Base-by-base conservation (phyloP, 1,140 invertebrate genomes). In the Drosophila pectinifera region DNA sequence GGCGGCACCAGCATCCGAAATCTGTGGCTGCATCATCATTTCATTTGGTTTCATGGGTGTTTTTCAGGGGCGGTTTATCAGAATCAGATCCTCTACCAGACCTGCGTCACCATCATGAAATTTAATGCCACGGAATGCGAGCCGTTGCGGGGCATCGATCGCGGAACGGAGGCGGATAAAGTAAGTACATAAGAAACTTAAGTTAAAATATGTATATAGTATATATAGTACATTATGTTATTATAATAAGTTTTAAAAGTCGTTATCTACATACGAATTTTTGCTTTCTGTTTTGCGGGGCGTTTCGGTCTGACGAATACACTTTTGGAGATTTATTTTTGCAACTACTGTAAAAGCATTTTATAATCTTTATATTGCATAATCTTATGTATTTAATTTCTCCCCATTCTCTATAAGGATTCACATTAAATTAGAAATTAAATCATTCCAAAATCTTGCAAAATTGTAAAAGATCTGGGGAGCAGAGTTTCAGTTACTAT, bases 31-130 rank as follows among this genome's bases (percentile, higher is more conserved):
- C 5, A 45, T 41, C 18, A 38, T 56, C 10, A 36, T 14, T 49
- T 18, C 38, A 36, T 18, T 36, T 36, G 31, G 13, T 13, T 41
- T n/a, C 10, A 8, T 31, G 41, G 11, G 28, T 59, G 13, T 54
- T 46, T 90, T 89, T 88, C 76, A 91, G 86, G 78, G 74, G 89
- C 91, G 76, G 91, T 92, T 53, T 73, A 83, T 63, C 91, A 91
- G 46, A 92, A 91, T 75, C 91, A 91, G 18, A 79, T 92, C 26
- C 72, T 92, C 18, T 92, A 92, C 53, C 75, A 92, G 53, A 92
- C 91, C 42, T 92, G 91, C 68, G 73, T 91, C 13, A 83, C 73
- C 39, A 62, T 92, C 24, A 79, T 75, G 56, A 63, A 92, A 49
- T 88, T 61, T 14, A 92, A 91, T 56, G 88, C 74, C 24, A 77